These are phyloP conservation scores for Trachelus tabidus DNA, from an alignment of 2,888 invertebrate species.

Conservation along the genomic window DNA sequence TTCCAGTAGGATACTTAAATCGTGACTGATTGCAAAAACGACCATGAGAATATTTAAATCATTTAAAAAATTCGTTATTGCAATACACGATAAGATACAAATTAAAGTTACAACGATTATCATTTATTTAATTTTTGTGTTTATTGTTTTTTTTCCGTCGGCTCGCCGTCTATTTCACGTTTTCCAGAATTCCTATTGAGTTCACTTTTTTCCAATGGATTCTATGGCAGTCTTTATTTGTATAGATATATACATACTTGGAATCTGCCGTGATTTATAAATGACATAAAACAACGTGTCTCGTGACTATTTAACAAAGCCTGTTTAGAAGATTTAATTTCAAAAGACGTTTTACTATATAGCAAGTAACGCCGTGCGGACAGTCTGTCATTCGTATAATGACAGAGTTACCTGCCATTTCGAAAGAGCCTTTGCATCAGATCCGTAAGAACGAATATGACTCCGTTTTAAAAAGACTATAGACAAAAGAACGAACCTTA, in stretches of 20 bases:
- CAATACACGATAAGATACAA: background rate
- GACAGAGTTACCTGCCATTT: conserved; percentile 16
- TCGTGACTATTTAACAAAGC: conserved; percentile 20
- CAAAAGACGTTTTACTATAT: conserved; percentile 18
- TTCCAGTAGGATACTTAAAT: background rate
- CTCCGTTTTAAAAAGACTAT: background rate
- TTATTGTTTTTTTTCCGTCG: background rate
- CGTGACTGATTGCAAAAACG: background rate
- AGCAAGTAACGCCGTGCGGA: background rate
- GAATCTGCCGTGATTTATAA: conserved; percentile 8
- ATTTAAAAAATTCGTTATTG: too few species aligned
- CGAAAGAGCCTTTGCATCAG: background rate
- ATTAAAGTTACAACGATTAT: background rate
- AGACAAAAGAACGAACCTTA: background rate
- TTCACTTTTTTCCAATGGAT: background rate
- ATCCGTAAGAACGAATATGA: background rate
- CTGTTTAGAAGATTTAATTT: conserved; percentile 25
- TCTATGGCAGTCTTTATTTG: background rate
- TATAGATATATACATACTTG: too few species aligned
- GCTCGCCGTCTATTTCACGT: background rate
- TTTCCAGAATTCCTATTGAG: background rate
- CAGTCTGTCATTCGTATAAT: conserved; percentile 45
- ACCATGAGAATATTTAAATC: background rate
- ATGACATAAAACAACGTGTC: conserved; percentile 14
- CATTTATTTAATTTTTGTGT: background rate